Percentiles rank a stretch among this genome's conserved stretches.
These are phyloP conservation scores for Onthophagus sagittarius DNA, from an alignment of 2,888 invertebrate genomes.

Conservation along the genomic window DNA sequence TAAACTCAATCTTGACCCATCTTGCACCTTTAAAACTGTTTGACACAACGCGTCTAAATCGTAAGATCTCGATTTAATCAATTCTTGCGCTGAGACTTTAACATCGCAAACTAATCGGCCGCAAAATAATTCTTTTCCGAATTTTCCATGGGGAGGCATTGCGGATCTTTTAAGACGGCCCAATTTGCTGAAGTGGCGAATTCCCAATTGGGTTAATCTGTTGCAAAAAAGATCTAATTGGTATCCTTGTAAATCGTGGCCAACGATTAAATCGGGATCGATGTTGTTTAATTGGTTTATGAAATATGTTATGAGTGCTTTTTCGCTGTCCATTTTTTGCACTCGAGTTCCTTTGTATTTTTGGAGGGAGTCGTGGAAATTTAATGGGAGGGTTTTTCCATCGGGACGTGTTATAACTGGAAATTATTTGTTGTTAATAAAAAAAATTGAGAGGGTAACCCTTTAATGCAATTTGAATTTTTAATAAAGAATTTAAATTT, in stretches of 20 bases:
- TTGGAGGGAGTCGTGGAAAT: slow-evolving; percentile 66
- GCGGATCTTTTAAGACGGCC: slow-evolving; percentile 74
- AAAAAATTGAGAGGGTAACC: too few species aligned
- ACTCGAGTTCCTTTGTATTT: slow-evolving; percentile 70
- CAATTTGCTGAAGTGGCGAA: slow-evolving; percentile 86
- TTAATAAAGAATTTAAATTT: too few species aligned
- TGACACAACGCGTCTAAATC: slow-evolving; percentile 81
- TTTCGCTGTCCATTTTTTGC: slow-evolving; percentile 78
- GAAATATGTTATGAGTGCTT: slow-evolving; percentile 80
- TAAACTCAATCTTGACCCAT: slow-evolving; percentile 64
- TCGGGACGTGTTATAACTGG: slow-evolving; percentile 52
- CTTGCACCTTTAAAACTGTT: slow-evolving; percentile 69
- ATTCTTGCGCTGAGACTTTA: slow-evolving; percentile 85
- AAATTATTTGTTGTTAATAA: background rate
- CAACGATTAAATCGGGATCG: slow-evolving; percentile 93
- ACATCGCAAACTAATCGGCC: slow-evolving; percentile 92
- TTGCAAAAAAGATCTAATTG: slow-evolving; percentile 88
- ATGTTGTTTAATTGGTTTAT: slow-evolving; percentile 79
- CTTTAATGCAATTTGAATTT: too few species aligned
- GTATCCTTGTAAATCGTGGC: slow-evolving; percentile 88
- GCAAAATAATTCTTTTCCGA: slow-evolving; percentile 49
- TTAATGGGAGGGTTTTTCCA: slow-evolving; percentile 76
- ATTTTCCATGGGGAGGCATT: slow-evolving; percentile 39
- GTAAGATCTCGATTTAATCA: slow-evolving; percentile 87
- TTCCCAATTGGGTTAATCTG: slow-evolving; percentile 68